These are phyloP conservation scores for Dinocampus coccinellae DNA, from an alignment of 2,888 invertebrate genomes.

Conservation along the genomic window DNA sequence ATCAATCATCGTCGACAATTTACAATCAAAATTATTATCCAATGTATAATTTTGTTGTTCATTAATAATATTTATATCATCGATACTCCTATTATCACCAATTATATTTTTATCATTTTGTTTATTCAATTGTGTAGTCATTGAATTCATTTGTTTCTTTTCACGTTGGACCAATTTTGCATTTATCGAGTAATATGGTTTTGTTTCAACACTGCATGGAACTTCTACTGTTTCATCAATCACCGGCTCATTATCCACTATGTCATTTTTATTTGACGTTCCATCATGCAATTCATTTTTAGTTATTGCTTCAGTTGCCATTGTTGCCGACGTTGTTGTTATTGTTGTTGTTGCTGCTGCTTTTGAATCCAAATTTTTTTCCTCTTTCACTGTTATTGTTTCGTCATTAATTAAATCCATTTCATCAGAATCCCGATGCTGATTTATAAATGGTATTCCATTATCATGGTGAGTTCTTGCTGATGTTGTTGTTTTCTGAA, in stretches of 20 bases:
- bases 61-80: conserved; percentile 39
- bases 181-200: conserved; percentile 67
- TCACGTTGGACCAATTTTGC: conserved; percentile 61
- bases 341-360: conserved; percentile 21
- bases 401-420: conserved; percentile 31
- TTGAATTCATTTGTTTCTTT: conserved; percentile 47
- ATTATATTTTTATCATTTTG: conserved; percentile 34
- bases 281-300: conserved; percentile 48
- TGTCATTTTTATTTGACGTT: conserved; percentile 36
- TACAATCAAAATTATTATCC: conserved; percentile 53
- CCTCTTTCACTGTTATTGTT: conserved; percentile 36
- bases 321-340: conserved; percentile 47
- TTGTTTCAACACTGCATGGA: conserved; percentile 66
- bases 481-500: background rate
- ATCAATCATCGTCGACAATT: conserved; percentile 53
- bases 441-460: conserved; percentile 48
- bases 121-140: conserved; percentile 13
- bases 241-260: conserved; percentile 58
- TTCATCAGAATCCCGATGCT: conserved; percentile 33
- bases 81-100: conserved; percentile 49
- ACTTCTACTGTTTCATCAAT: conserved; percentile 57
- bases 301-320: conserved; percentile 44
- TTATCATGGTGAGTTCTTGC: conserved; percentile 56
- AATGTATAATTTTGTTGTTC: conserved; percentile 52
- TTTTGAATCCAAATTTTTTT: conserved; percentile 27